Base-by-base conservation (phyloP, 2,113 vertebrate genomes). In the Lasiurus borealis region DNA sequence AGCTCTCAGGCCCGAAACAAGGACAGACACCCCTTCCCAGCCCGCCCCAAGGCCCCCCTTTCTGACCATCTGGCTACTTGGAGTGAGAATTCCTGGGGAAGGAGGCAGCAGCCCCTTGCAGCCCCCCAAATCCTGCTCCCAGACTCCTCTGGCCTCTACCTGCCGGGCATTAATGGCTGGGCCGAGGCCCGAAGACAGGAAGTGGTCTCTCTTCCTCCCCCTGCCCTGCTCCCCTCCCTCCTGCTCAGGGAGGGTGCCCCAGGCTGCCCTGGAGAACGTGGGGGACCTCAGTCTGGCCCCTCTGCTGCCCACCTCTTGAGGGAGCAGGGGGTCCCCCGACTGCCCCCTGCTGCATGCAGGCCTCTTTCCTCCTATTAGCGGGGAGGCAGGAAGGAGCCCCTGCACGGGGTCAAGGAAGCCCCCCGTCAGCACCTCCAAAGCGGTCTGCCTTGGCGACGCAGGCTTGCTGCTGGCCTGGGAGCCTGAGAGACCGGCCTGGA, bases 61-160 rank as follows among this genome's bases (percentile, higher is more conserved):
- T 54, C 25, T 4, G 31, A 86, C 31, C n/a, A 6, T n/a, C 66
- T 2, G n/a, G n/a, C 48, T 21, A 19, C 36, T 62, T n/a, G 59
- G 69, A 46, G 7, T 34, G 44, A 48, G 34, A 57, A 48, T 64
- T 54, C 34, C 77, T 11, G 19, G 71, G 52, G 57, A 44, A 46
- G 57, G 52, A 46, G 71, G 57, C 66, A 50, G 29, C 16, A 5
- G 52, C 11, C n/a, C 27, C 25, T 7, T 15, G 89, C 14, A 54
- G 29, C 46, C 19, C 52, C 64, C 82, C 21, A 21, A 57, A 8
- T 10, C 36, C n/a, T 8, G 0, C 0, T 69, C 2, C 29, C 2
- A 18, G 73, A 25, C 19, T 40, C 50, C 68, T 81, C 85, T 96
- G 95, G 97, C 97, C 95, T 97, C 80, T 96, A 93, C 29, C 89